A percentile compares a stretch with the other conserved stretches of the same genome.
Conservation (phyloP, 2,113 vertebrate genomes). For the Tichodroma muraria region DNA sequence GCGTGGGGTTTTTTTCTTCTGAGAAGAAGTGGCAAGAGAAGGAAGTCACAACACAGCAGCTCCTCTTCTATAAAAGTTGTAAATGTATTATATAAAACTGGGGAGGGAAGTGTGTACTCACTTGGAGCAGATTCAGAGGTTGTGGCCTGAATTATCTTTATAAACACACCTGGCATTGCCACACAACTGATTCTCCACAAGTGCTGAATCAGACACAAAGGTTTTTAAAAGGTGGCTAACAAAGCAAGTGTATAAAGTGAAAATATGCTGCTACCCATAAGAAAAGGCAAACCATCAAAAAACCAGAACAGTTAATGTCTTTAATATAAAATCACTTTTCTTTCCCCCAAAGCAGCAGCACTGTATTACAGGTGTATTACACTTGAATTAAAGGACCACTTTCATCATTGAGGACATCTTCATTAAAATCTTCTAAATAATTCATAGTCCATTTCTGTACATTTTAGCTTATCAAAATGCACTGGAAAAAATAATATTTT, state of each 20-base stretch:
- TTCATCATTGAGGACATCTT: not conserved
- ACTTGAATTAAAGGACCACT: constrained; percentile 5
- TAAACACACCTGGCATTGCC: not conserved
- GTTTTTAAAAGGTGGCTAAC: not conserved
- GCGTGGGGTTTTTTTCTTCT: not conserved
- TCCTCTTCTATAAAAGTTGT: not conserved
- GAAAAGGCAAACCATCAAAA: not conserved
- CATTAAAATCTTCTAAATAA: not conserved
- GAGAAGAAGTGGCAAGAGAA: not conserved
- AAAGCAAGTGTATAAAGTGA: not conserved
- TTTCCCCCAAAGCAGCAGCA: not conserved
- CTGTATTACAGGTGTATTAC: not conserved
- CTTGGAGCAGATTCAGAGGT: not conserved
- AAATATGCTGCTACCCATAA: not conserved
- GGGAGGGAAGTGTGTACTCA: not conserved
- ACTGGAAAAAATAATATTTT: not conserved
- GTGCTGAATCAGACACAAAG: not conserved
- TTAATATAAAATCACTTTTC: constrained; percentile 27
- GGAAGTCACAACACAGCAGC: not conserved
- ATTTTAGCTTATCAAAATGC: not conserved
- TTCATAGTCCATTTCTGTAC: not conserved
- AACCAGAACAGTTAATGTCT: not conserved
- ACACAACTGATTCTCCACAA: not conserved
- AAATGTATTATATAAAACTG: not conserved
- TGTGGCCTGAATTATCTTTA: not conserved